Conservation (phyloP, 2,888 invertebrate species). For the Autographa gamma region DNA sequence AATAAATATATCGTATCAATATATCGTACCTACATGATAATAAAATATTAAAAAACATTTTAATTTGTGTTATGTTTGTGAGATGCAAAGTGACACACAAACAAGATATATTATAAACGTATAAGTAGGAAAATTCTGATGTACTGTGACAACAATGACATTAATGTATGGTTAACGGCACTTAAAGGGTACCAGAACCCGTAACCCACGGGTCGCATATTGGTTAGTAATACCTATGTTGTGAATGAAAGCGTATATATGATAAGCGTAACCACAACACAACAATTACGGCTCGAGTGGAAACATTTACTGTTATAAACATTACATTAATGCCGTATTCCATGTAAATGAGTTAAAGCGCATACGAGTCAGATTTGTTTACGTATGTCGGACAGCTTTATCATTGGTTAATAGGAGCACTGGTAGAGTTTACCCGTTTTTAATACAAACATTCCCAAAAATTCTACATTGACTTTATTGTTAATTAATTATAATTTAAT, state of each 20-base stretch:
- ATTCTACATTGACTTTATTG: background rate
- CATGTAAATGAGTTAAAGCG: slow-evolving; percentile 57
- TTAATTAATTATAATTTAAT: background rate
- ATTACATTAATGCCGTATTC: slow-evolving; percentile 67
- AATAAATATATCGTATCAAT: background rate
- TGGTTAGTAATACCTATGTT: slow-evolving; percentile 57
- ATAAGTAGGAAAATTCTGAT: no score
- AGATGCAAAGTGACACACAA: no score
- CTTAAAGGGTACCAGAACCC: no score
- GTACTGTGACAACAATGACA: no score
- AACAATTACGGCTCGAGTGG: slow-evolving; percentile 68
- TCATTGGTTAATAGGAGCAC: slow-evolving; percentile 50
- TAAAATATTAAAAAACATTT: no score
- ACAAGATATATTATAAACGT: no score
- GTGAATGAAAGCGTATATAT: slow-evolving; percentile 72
- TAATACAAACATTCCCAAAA: background rate
- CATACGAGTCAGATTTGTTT: slow-evolving; percentile 62
- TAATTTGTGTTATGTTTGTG: no score
- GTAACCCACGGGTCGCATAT: background rate
- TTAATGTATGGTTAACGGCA: no score
- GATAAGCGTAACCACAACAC: slow-evolving; percentile 67
- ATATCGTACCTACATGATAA: no score
- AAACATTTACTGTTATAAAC: slow-evolving; percentile 68
- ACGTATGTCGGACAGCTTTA: slow-evolving; percentile 62
- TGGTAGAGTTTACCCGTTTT: background rate